Percentiles rank a stretch among this genome's conserved stretches.
These are phyloP conservation scores for Yponomeuta evonymella DNA, from an alignment of 2,888 invertebrate genomes.

Conservation along the genomic window DNA sequence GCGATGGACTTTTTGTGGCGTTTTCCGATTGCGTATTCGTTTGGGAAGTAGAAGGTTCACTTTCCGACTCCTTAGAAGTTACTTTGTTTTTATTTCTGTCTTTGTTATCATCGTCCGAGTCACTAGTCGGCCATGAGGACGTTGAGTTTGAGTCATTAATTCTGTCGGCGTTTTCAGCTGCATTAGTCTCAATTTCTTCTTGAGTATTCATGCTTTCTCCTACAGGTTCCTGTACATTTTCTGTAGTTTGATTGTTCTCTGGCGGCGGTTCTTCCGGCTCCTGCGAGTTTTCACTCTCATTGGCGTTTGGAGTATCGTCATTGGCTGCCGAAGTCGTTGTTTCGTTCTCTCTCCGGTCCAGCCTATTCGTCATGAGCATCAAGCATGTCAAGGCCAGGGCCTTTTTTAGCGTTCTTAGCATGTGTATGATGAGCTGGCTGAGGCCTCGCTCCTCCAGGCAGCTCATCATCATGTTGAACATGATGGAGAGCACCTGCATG, in stretches of 20 bases:
- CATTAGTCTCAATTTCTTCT: not conserved
- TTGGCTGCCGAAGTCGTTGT: not conserved
- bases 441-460: constrained; percentile 66
- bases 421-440: constrained; percentile 61
- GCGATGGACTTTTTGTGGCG: constrained; percentile 21
- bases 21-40: constrained; percentile 22
- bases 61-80: not conserved
- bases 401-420: constrained; percentile 64
- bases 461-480: constrained; percentile 75
- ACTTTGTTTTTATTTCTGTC: constrained; percentile 24
- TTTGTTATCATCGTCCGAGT: constrained; percentile 9
- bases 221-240: not conserved
- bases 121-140: constrained; percentile 15
- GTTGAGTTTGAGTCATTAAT: constrained; percentile 11
- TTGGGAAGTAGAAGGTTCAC: not conserved
- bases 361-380: constrained; percentile 64
- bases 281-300: constrained; percentile 1
- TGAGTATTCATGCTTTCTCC: constrained; percentile 1
- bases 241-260: not conserved
- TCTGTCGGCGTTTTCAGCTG: constrained; percentile 1
- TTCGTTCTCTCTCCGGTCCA: constrained; percentile 22
- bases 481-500: constrained; percentile 67
- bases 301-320: not conserved
- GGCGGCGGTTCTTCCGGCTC: not conserved
- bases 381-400: constrained; percentile 65